These are phyloP conservation scores for Caenorhabditis sinica DNA, from an alignment of 2,888 invertebrate species.

Conservation along the genomic window DNA sequence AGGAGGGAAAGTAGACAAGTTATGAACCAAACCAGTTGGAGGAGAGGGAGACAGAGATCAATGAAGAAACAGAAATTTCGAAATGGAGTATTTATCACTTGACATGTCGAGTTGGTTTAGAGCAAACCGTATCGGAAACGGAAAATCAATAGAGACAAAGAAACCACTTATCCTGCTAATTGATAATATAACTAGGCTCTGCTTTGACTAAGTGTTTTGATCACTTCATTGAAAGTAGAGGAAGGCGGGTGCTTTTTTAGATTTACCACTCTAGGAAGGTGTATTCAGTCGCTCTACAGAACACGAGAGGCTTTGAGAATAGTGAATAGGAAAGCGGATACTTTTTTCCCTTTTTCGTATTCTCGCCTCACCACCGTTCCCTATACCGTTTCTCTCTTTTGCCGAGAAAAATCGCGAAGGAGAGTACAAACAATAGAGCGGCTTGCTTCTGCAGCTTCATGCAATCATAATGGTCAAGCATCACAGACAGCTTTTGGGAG, in stretches of 20 bases:
- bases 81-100: slow-evolving; percentile 39
- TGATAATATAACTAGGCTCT: not conserved
- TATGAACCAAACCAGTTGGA: not conserved
- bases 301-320: slow-evolving; percentile 9
- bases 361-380: slow-evolving; percentile 15
- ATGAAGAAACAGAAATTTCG: slow-evolving; percentile 2
- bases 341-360: slow-evolving; percentile 21
- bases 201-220: no score
- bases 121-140: slow-evolving; percentile 18
- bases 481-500: slow-evolving; percentile 15
- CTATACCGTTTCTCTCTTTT: not conserved
- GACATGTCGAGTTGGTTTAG: slow-evolving; percentile 12
- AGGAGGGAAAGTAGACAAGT: not conserved
- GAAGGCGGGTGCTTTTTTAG: no score
- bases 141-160: slow-evolving; percentile 14
- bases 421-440: slow-evolving; percentile 35
- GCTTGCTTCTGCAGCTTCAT: slow-evolving; percentile 27
- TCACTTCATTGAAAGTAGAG: no score
- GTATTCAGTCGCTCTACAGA: not conserved
- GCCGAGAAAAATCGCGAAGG: not conserved
- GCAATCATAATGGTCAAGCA: slow-evolving; percentile 41
- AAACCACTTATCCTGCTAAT: slow-evolving; percentile 10
- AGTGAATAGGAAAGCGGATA: slow-evolving; percentile 30
- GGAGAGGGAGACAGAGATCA: not conserved
- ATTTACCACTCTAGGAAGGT: not conserved